Conservation (phyloP, 2,888 invertebrate species). For the Drosophila falleni region DNA sequence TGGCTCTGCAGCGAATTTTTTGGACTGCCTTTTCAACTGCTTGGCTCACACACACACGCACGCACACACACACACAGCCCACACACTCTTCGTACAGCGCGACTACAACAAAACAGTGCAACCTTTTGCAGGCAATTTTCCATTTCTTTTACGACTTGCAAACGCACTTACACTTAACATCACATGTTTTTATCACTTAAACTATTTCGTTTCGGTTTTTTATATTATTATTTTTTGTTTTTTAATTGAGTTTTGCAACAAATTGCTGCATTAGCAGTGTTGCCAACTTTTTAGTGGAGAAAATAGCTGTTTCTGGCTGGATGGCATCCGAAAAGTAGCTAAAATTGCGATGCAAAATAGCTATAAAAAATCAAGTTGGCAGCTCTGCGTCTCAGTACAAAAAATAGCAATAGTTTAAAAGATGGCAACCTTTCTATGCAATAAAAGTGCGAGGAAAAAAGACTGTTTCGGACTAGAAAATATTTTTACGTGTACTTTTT, state of each 20-base stretch:
- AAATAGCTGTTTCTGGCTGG: too few relatives aligned
- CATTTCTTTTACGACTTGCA: neutral
- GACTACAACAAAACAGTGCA: slow-evolving; percentile 26
- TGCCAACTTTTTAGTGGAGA: too few relatives aligned
- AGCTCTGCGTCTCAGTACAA: too few relatives aligned
- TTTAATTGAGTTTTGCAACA: slow-evolving; percentile 52
- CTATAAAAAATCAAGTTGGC: too few relatives aligned
- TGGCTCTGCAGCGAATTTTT: slow-evolving; percentile 44
- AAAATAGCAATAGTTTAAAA: too few relatives aligned
- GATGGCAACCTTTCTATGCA: too few relatives aligned
- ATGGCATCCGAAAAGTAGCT: too few relatives aligned
- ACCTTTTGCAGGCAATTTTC: slow-evolving; percentile 3
- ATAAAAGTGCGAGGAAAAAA: too few relatives aligned
- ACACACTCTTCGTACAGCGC: slow-evolving; percentile 23
- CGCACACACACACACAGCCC: slow-evolving; percentile 20
- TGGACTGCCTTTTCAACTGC: slow-evolving; percentile 42
- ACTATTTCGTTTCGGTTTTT: slow-evolving; percentile 35
- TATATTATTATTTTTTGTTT: slow-evolving; percentile 2
- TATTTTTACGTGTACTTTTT: too few relatives aligned
- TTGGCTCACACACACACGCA: slow-evolving; percentile 39
- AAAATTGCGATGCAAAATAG: too few relatives aligned
- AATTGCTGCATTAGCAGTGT: slow-evolving; percentile 45
- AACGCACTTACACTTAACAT: slow-evolving; percentile 71
- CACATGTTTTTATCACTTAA: slow-evolving; percentile 75
- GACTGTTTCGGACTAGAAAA: too few relatives aligned